Evolutionary conservation across 2,113 vertebrate genomes (phyloP), one percentile per base, ranked within the genome.

Genomic region (Drymodes brunneopygia): DNA sequence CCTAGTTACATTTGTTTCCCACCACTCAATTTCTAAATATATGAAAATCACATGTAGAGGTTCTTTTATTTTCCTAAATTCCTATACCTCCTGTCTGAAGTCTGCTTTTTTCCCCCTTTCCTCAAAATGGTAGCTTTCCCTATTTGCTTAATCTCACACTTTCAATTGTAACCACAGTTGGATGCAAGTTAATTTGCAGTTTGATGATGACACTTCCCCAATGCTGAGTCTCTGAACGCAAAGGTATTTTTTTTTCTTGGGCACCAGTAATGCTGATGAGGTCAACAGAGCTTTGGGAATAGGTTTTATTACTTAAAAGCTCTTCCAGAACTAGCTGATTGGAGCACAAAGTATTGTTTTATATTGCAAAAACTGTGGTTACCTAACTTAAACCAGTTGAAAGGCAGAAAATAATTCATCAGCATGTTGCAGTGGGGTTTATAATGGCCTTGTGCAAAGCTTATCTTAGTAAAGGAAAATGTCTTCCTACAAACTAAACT

Each of bases 371-470:
- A 95, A 86, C 86, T 27, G 40, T 78, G 60, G 25, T 72, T 86
- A 78, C 79, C 80, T 93, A 86, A 83, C 58, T 91, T 78, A 84
- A 73, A 74, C 61, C 44, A 50, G 44, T 45, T 67, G 78, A 91
- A 92, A 78, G 57, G 74, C 71, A 93, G 79, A 92, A 95, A 90
- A 94, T 91, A 86, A 95, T 61, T 90, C 75, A 80, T 71, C 70
- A 56, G 35, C 36, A 24, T 53, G 72, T 83, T 92, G 74, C 89
- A 91, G 61, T 89, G 91, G 86, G 95, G 69, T 81, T 97, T 96
- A 19, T 89, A 91, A 94, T 86, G 48, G 70, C 62, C 42, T 50
- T 77, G 22, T 85, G 84, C 48, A 89, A 94, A 91, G 73, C 60
- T 94, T 70, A 69, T 74, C 82, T 71, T 44, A 82, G 66, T 54